Base-by-base conservation (phyloP, 2,888 invertebrate genomes). In the Euzetes globulus region DNA sequence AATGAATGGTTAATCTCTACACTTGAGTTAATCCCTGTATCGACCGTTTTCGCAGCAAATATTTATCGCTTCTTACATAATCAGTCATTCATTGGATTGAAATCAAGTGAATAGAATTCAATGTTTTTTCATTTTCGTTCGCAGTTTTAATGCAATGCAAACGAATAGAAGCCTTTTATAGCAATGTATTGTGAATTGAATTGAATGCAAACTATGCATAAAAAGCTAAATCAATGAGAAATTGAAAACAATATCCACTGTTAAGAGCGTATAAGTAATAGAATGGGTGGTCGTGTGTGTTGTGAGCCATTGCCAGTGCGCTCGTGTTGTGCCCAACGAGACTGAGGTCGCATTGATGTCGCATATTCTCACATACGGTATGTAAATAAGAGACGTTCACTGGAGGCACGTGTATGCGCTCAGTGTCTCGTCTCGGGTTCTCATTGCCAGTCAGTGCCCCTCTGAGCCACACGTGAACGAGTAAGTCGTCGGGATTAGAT, bases 311-410 rank as follows among this genome's bases (percentile, higher is more conserved):
- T 9, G 19, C 19, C 52, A 52, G n/a, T 47, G 17, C 47, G 13
- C 15, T 47, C 17, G 17, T 11, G 17, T 11, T 47, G 5, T 17
- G 47, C 17, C 47, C 47, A 17, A 6, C n/a, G 65, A 37, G 37
- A 65, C 27, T 65, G 65, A 65, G 65, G 65, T 65, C 65, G 37
- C 65, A 41, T 37, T 65, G 37, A 65, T 65, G 65, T 65, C 65
- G 65, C 65, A 65, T 65, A 65, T 65, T 65, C 65, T 65, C 65
- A 65, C 65, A 65, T 65, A 37, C 65, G 1, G 71, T 37, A 71
- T 71, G 71, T 52, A 71, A 71, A 71, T 71, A 71, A 71, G 71
- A 50, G 71, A 71, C 47, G 65, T 41, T 65, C 41, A 65, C 19
- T 65, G 9, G 19, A 37, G 65, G 37, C 65, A 65, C 65, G 65